phyloP scores from a whole-genome alignment of 2,113 vertebrate genomes.

The Micronycteris hirsuta region DNA sequence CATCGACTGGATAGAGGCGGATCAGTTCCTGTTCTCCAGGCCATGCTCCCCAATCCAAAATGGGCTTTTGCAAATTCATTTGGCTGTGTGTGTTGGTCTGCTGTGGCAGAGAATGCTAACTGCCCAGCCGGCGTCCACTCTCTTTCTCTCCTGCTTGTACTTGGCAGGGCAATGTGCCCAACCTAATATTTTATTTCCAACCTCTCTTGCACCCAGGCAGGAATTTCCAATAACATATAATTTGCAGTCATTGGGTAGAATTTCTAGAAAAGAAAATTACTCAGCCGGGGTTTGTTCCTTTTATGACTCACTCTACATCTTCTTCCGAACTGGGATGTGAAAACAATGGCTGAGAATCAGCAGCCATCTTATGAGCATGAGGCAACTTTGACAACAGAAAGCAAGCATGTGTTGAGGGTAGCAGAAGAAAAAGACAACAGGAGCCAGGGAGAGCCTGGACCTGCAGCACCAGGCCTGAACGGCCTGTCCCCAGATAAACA shows the following conservation, averaged over 20 bases:
- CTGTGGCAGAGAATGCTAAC: not conserved
- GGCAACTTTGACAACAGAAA: not conserved
- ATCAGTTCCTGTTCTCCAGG: not conserved
- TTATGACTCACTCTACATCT: not conserved
- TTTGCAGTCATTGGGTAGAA: too few relatives aligned
- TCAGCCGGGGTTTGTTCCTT: not conserved
- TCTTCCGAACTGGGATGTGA: not conserved
- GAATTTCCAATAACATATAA: not conserved
- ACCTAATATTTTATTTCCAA: not conserved
- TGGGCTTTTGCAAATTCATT: fast-evolving
- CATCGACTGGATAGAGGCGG: fast-evolving
- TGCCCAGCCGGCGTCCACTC: not conserved
- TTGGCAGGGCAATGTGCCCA: not conserved
- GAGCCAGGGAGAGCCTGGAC: fast-evolving
- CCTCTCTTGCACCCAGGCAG: not conserved
- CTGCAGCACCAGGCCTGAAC: not conserved
- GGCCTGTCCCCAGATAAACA: not conserved
- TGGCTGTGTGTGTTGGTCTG: not conserved
- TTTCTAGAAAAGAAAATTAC: not conserved
- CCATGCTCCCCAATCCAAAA: fast-evolving
- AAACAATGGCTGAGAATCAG: not conserved
- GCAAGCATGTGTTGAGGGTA: fast-evolving
- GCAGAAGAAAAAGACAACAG: not conserved
- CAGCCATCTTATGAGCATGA: not conserved
- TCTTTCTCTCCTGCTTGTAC: not conserved